Evolutionary conservation across 92 coral and sea anemone species (phyloP).

Genomic region (Phymanthus crucifer): DNA sequence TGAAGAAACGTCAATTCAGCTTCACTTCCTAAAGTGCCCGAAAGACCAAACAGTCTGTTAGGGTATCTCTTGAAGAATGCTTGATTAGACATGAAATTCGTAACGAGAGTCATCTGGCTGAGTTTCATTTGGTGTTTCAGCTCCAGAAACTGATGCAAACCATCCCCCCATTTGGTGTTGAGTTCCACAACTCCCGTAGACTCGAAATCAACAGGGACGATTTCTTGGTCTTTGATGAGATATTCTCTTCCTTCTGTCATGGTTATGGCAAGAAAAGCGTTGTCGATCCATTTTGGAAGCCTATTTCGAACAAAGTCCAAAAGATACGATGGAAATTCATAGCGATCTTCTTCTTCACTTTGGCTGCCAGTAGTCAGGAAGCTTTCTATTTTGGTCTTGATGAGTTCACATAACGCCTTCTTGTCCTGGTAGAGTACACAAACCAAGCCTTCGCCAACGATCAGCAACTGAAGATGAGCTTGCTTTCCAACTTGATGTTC

Average conservation of each 20-base stretch:
- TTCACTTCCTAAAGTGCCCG: slow-evolving; percentile 38
- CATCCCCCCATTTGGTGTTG: slow-evolving; percentile 37
- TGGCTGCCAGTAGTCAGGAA: neutral
- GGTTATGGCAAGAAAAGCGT: slow-evolving; percentile 26
- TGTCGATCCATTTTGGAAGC: slow-evolving; percentile 24
- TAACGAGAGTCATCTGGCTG: slow-evolving; percentile 10
- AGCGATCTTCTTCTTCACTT: neutral
- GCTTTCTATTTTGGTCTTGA: neutral
- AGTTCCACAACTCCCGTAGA: slow-evolving; percentile 36
- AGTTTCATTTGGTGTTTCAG: slow-evolving; percentile 28
- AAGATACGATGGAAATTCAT: slow-evolving; percentile 16
- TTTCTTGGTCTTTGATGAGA: slow-evolving; percentile 24
- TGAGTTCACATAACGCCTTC: slow-evolving; percentile 5
- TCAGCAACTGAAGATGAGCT: slow-evolving; percentile 6
- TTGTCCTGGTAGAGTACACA: slow-evolving; percentile 19
- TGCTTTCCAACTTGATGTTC: neutral
- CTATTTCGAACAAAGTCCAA: neutral
- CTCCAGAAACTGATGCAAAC: slow-evolving; percentile 38
- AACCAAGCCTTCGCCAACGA: slow-evolving; percentile 22
- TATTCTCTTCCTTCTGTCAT: slow-evolving; percentile 30
- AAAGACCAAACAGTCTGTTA: slow-evolving; percentile 16
- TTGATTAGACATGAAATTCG: slow-evolving; percentile 33
- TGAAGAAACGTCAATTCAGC: slow-evolving; percentile 16
- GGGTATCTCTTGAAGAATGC: slow-evolving; percentile 21
- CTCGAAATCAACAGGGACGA: slow-evolving; percentile 19